A percentile compares a stretch with the other conserved stretches of the same genome.
Conservation (phyloP, 2,797 vertebrate species). For the Danionella dracula region DNA sequence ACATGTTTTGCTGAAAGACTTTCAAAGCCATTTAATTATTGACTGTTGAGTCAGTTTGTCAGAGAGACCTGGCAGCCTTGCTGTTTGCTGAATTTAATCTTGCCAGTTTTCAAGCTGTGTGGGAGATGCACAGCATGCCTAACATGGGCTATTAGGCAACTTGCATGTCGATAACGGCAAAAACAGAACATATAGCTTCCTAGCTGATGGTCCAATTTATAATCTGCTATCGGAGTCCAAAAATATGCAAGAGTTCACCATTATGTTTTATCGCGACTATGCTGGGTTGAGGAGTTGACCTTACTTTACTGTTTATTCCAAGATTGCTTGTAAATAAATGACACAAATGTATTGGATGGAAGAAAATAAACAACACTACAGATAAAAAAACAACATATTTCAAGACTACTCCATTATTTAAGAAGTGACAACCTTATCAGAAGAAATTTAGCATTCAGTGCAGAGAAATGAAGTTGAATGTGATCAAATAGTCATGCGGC, state of each 20-base stretch:
- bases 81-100: constrained; percentile 13
- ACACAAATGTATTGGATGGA: constrained; percentile 7
- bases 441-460: constrained; percentile 28
- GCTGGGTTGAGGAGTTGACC: background rate
- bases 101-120: constrained; percentile 13
- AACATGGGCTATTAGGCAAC: constrained; percentile 4
- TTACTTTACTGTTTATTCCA: background rate
- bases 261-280: background rate
- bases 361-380: constrained; percentile 22
- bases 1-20: background rate
- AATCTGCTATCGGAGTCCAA: background rate
- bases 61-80: background rate
- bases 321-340: background rate
- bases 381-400: constrained; percentile 19
- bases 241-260: background rate
- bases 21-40: constrained; percentile 17
- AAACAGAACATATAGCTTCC: background rate
- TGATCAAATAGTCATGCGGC: constrained; percentile 38
- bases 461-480: constrained; percentile 31
- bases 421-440: constrained; percentile 28
- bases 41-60: constrained; percentile 1
- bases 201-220: background rate
- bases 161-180: constrained; percentile 4
- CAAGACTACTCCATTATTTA: constrained; percentile 27
- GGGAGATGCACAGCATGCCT: background rate